phyloP scores from a whole-genome alignment of 2,888 invertebrate species.

The Spilarctia lutea region DNA sequence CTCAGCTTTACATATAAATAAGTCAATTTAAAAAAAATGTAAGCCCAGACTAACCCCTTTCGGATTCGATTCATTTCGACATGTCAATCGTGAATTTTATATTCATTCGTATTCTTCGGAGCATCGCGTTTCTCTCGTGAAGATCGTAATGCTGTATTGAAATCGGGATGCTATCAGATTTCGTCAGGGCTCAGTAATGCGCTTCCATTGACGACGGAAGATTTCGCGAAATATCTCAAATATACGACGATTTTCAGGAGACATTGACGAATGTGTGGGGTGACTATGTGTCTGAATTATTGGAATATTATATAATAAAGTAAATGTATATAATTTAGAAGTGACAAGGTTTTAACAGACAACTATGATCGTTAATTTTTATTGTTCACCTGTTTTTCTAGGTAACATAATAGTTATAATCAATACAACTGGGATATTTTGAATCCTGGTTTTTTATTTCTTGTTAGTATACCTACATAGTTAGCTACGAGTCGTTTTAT shows the following conservation, averaged over 20 bases:
- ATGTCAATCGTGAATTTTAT: constrained; percentile 27
- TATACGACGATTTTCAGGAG: constrained; percentile 36
- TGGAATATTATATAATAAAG: neutral
- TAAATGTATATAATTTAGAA: neutral
- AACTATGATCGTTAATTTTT: too few species aligned
- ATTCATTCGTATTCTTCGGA: constrained; percentile 36
- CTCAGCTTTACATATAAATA: constrained; percentile 24
- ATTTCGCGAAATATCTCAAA: constrained; percentile 43
- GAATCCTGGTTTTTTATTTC: too few species aligned
- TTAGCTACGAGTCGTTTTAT: too few species aligned
- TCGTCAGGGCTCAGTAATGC: constrained; percentile 31
- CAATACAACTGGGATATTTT: too few species aligned
- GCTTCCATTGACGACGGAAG: constrained; percentile 28
- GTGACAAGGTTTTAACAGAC: neutral
- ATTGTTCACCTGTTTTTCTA: too few species aligned
- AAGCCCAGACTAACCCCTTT: constrained; percentile 19
- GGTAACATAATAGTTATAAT: too few species aligned
- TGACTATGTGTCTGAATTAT: constrained; percentile 17
- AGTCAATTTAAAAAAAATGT: constrained; percentile 25
- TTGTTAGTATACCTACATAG: too few species aligned
- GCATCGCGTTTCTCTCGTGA: constrained; percentile 23
- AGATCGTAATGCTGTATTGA: constrained; percentile 40
- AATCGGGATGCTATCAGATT: constrained; percentile 42
- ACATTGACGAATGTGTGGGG: constrained; percentile 45
- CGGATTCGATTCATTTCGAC: constrained; percentile 23